These are phyloP conservation scores for Schizotus pectinicornis DNA, from an alignment of 2,888 invertebrate species.

Conservation along the genomic window DNA sequence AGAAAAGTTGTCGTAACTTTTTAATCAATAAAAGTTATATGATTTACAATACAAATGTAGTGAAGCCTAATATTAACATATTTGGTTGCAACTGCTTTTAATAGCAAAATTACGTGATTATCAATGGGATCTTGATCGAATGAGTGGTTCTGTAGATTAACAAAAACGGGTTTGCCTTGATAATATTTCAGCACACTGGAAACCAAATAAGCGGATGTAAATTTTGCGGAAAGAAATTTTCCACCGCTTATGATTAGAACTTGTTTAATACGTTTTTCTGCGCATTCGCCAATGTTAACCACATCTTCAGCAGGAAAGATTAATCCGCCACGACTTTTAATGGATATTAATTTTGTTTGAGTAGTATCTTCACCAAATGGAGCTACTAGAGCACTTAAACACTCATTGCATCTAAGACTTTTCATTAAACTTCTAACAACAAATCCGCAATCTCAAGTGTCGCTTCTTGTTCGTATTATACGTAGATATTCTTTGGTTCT, in stretches of 20 bases:
- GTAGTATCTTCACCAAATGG: background rate
- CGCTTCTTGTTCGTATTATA: too few relatives aligned
- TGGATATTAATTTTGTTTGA: slow-evolving; percentile 10
- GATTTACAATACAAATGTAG: slow-evolving; percentile 6
- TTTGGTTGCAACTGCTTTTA: slow-evolving; percentile 21
- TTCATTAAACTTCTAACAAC: slow-evolving; percentile 17
- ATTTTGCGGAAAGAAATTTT: slow-evolving; percentile 16
- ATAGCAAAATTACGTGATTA: slow-evolving; percentile 17
- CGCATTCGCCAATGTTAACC: slow-evolving; percentile 7
- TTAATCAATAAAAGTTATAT: too few relatives aligned
- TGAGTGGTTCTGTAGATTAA: slow-evolving; percentile 1
- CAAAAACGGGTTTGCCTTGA: slow-evolving; percentile 6
- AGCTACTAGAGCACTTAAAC: slow-evolving; percentile 19
- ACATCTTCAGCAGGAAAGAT: slow-evolving; percentile 25
- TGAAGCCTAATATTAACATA: slow-evolving; percentile 19
- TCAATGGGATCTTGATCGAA: slow-evolving; percentile 15
- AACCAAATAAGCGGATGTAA: slow-evolving; percentile 14
- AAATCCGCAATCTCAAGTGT: slow-evolving; percentile 29
- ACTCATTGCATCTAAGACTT: slow-evolving; percentile 22
- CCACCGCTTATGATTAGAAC: slow-evolving; percentile 13
- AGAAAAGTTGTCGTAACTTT: too few relatives aligned
- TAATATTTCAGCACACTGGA: slow-evolving; percentile 15
- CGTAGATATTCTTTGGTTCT: too few relatives aligned
- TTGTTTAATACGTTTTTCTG: slow-evolving; percentile 14
- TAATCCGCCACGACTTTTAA: slow-evolving; percentile 24